Conservation (phyloP, 2,888 invertebrate species). For the Carabus problematicus region DNA sequence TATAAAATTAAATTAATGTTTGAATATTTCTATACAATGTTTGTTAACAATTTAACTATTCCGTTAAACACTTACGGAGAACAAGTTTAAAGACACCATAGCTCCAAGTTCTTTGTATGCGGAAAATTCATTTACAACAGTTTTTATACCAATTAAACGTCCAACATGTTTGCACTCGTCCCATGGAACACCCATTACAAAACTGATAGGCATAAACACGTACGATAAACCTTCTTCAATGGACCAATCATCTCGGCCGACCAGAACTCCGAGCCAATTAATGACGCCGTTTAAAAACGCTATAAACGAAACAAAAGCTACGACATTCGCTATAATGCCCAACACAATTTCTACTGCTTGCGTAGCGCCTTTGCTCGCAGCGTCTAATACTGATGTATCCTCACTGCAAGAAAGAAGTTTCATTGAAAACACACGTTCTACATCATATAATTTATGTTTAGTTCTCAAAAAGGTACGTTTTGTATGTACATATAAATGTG, state of each 20-base stretch:
- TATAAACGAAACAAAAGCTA: constrained; percentile 89
- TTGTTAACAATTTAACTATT: background rate
- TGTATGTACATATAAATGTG: constrained; percentile 7
- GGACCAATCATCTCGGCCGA: constrained; percentile 71
- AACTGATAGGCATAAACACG: constrained; percentile 89
- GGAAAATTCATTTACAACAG: constrained; percentile 90
- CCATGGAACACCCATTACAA: constrained; percentile 84
- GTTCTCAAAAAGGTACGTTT: background rate
- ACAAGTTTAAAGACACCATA: constrained; percentile 61
- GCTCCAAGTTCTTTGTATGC: constrained; percentile 81
- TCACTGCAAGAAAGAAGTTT: constrained; percentile 63
- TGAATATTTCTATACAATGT: background rate
- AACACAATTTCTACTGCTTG: constrained; percentile 81
- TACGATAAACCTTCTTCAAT: constrained; percentile 84
- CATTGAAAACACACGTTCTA: constrained; percentile 12
- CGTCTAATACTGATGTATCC: constrained; percentile 86
- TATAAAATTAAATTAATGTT: constrained; percentile 55
- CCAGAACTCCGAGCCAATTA: constrained; percentile 79
- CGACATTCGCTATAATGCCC: constrained; percentile 89
- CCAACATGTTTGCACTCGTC: constrained; percentile 79
- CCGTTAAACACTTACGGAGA: constrained; percentile 63
- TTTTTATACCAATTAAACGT: constrained; percentile 86
- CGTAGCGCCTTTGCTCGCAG: constrained; percentile 88
- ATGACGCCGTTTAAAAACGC: constrained; percentile 84
- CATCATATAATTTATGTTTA: background rate